These are phyloP conservation scores for Heteromormyrus szaboi DNA, from an alignment of 2,797 vertebrate species.

Conservation along the genomic window DNA sequence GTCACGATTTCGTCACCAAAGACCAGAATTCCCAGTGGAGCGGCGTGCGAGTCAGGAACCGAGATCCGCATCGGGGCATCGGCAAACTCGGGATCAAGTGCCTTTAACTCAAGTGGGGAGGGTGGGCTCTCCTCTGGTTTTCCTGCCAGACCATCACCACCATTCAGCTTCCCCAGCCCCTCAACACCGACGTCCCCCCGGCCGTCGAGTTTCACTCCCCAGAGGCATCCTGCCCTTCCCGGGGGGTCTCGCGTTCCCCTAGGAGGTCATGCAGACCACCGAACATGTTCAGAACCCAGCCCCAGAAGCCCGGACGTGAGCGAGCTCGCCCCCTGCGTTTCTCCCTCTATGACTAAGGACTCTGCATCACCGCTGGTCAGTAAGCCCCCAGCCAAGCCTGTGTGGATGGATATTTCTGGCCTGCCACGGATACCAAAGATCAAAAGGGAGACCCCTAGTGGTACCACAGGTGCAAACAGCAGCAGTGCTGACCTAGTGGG, in stretches of 20 bases:
- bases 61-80: slow-evolving; percentile 32
- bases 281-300: slow-evolving; percentile 23
- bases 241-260: slow-evolving; percentile 7
- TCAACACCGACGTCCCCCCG: slow-evolving; percentile 23
- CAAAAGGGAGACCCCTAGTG: slow-evolving; percentile 58
- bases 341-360: slow-evolving; percentile 41
- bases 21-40: slow-evolving; percentile 38
- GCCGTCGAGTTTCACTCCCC: slow-evolving; percentile 26
- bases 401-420: slow-evolving; percentile 73
- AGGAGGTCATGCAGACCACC: slow-evolving; percentile 31
- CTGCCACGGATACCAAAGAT: slow-evolving; percentile 95
- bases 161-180: slow-evolving; percentile 32
- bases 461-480: slow-evolving; percentile 13
- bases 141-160: slow-evolving; percentile 29
- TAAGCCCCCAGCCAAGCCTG: slow-evolving; percentile 59
- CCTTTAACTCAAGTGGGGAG: slow-evolving; percentile 34
- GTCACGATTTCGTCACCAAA: slow-evolving; percentile 50
- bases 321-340: slow-evolving; percentile 20
- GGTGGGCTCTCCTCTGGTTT: slow-evolving; percentile 38
- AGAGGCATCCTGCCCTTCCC: slow-evolving; percentile 14
- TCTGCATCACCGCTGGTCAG: slow-evolving; percentile 29
- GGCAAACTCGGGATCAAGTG: slow-evolving; percentile 43
- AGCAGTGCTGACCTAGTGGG: slow-evolving; percentile 29
- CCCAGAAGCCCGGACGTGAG: slow-evolving; percentile 24
- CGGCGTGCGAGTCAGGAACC: slow-evolving; percentile 41